A percentile compares a stretch with the other conserved stretches of the same genome.
These are phyloP conservation scores for Alsophila aescularia DNA, from an alignment of 2,888 invertebrate species.

Conservation along the genomic window DNA sequence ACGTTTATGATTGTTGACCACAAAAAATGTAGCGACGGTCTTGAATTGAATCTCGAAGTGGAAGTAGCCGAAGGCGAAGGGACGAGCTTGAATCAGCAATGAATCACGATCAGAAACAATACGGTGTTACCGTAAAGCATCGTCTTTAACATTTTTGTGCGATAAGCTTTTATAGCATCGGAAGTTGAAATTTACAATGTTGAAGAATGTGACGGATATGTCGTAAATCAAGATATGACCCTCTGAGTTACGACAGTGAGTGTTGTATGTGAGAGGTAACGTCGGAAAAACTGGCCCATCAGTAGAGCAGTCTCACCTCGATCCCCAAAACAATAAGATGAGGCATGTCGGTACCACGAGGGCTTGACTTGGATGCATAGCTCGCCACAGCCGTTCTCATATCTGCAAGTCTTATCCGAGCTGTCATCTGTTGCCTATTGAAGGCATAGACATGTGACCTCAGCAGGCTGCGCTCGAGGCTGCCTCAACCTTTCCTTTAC, in stretches of 20 bases:
- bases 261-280: not conserved
- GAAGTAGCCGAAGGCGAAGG: slow-evolving; percentile 12
- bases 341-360: slow-evolving; percentile 25
- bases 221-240: slow-evolving; percentile 5
- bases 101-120: slow-evolving; percentile 37
- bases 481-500: slow-evolving; percentile 64
- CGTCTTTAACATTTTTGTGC: slow-evolving; percentile 24
- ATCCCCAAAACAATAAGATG: slow-evolving; percentile 25
- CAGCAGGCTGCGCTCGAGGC: slow-evolving; percentile 62
- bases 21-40: slow-evolving; percentile 24
- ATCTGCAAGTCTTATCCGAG: slow-evolving; percentile 56
- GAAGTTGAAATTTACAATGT: slow-evolving; percentile 13
- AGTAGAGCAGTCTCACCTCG: slow-evolving; percentile 11
- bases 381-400: slow-evolving; percentile 31
- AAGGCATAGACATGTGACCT: slow-evolving; percentile 69
- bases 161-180: slow-evolving; percentile 27
- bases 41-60: slow-evolving; percentile 17
- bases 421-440: slow-evolving; percentile 76
- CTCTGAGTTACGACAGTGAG: slow-evolving; percentile 2
- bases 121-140: slow-evolving; percentile 22
- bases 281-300: slow-evolving; percentile 9
- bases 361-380: slow-evolving; percentile 33
- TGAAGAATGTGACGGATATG: slow-evolving; percentile 10
- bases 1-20: slow-evolving; percentile 42
- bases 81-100: slow-evolving; percentile 29